Evolutionary conservation across 2,797 vertebrate genomes (phyloP), one percentile per base, ranked within the genome.

Genomic region (Alectoris magna): DNA sequence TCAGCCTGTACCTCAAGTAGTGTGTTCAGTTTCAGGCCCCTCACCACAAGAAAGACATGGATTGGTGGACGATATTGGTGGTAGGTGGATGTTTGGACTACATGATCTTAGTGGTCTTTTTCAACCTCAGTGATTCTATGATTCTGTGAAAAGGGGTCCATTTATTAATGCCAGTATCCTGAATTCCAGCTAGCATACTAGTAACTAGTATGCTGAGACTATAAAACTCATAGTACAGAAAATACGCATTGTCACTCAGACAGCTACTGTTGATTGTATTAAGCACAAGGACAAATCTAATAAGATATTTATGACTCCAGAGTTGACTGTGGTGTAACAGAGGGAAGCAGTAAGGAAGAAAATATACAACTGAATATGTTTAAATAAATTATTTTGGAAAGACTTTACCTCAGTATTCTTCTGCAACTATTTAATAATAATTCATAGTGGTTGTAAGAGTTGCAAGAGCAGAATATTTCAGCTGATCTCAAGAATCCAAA

Each of bases 151-250:
- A 87, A 73, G 8, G 26, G 85, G 8, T 63, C 36, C 6, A 34
- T 36, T 49, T 83, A 93, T 93, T 94, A 93, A 90, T 88, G 84
- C 18, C 55, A 88, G 43, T 62, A 94, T 69, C n/a, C 41, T 74
- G 58, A 88, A 91, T 66, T 95, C 59, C 86, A 96, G 13, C 44
- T 55, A 62, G 53, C 31, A 53, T 53, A 29, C 15, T 53, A 91
- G 43, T 5, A 15, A 79, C 93, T 94, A 94, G 76, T 96, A 97
- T 96, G 96, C 29, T 22, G 21, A 34, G 62, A 87, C n/a, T 64
- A 94, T 94, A 94, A 96, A 96, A 95, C 63, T 85, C 88, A 88
- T 34, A 89, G 70, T 67, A 92, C 31, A 91, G 70, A 96, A 95
- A 95, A 84, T 79, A 86, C 34, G 27, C 43, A 87, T 76, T 87